These are phyloP conservation scores for Cremastinae sp. DNA, from an alignment of 2,888 invertebrate genomes.

Conservation along the genomic window DNA sequence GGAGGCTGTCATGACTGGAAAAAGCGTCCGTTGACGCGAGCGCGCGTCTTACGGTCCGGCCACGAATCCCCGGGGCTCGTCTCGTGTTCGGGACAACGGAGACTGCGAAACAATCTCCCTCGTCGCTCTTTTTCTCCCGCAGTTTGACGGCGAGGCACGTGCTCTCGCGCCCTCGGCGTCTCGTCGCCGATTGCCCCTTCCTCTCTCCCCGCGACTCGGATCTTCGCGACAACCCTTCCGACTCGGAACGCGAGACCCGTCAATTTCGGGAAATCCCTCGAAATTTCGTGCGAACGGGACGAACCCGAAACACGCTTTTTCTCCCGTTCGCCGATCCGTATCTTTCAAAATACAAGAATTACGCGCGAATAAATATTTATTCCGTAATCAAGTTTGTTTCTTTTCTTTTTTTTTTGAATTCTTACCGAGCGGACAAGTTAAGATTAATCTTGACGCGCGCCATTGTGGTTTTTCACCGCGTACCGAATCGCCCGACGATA, in stretches of 20 bases:
- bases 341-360: too few species aligned
- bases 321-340: too few species aligned
- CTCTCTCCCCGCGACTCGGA: neutral
- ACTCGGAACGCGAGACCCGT: neutral
- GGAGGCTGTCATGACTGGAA: constrained; percentile 3
- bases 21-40: constrained; percentile 5
- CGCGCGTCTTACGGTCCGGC: constrained; percentile 1
- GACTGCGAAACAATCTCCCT: too few species aligned
- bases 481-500: neutral
- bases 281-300: neutral
- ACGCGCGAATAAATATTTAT: too few species aligned
- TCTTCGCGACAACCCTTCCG: neutral
- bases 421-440: too few species aligned
- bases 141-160: constrained; percentile 60
- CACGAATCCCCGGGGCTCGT: too few species aligned
- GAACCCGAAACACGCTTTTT: too few species aligned
- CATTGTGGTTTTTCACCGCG: too few species aligned
- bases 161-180: constrained; percentile 52
- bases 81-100: too few species aligned
- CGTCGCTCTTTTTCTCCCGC: constrained; percentile 55
- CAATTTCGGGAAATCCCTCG: neutral
- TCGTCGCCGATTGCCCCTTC: neutral
- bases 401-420: too few species aligned
- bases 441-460: too few species aligned
- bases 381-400: too few species aligned